Conservation (phyloP, 2,888 invertebrate genomes). For the Calephelis perditalis region DNA sequence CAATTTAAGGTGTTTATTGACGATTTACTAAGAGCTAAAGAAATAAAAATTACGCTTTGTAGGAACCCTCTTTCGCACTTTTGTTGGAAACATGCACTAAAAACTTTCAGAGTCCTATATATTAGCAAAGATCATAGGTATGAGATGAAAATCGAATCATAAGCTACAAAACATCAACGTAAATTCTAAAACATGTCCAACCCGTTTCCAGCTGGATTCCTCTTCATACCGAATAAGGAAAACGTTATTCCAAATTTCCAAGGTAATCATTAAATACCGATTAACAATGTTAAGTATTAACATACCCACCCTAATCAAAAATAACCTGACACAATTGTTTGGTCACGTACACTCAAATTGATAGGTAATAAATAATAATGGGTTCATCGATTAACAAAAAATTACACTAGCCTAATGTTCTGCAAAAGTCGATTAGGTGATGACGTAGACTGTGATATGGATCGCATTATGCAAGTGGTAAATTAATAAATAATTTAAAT, state of each 20-base stretch:
- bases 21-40: too few species aligned
- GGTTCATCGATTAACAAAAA: conserved; percentile 45
- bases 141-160: too few species aligned
- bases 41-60: too few species aligned
- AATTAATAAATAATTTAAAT: too few species aligned
- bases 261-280: conserved; percentile 46
- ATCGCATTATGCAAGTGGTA: conserved; percentile 36
- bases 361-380: conserved; percentile 44
- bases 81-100: too few species aligned
- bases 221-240: conserved; percentile 43
- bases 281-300: conserved; percentile 42
- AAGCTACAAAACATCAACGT: too few species aligned
- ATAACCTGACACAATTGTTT: conserved; percentile 56
- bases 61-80: too few species aligned
- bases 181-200: neutral
- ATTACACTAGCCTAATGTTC: conserved; percentile 50
- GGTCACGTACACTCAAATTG: conserved; percentile 55
- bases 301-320: conserved; percentile 37
- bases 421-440: conserved; percentile 43
- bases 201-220: neutral
- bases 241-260: conserved; percentile 42
- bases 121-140: too few species aligned
- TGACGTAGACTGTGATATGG: conserved; percentile 38
- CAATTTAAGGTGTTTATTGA: too few species aligned
- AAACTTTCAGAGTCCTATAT: too few species aligned